Evolutionary conservation across 1,140 invertebrate species (phyloP), one percentile per base, ranked within the genome.

Genomic region (Drosophila nikananu): DNA sequence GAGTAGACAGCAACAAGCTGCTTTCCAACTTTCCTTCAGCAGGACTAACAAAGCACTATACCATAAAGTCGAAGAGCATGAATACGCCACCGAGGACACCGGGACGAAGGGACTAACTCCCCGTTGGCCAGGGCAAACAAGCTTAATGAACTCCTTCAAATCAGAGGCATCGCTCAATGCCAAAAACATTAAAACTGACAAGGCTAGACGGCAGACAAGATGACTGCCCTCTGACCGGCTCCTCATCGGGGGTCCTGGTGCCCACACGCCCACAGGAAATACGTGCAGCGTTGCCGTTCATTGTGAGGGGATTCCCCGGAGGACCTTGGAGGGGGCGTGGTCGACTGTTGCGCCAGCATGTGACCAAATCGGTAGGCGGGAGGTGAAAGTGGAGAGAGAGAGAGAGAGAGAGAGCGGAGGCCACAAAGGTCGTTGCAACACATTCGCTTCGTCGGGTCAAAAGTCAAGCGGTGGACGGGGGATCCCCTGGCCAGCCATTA

Each of bases 131-230:
- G 66, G 66, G 62, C 58, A 66, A 86, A 87, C 83, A 63, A 87
- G 72, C 83, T 87, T 87, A 87, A 87, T 87, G 83, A 87, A 87
- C 84, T 89, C 80, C 83, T 87, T 89, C 76, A 83, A 87, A 87
- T 87, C 83, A 87, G 64, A 77, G 83, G 49, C 84, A 87, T 87
- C 83, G 77, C 83, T 87, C 80, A 87, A 89, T 87, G 80, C 80
- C 80, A 87, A 63, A 80, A 78, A 87, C 84, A 89, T 87, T 87
- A 81, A 89, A 83, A 89, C 83, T 83, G 80, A 89, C 77, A 87
- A 52, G 59, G 57, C 65, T 70, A 61, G 59, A 58, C 48, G 57
- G 61, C 25, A 71, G 59, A 46, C 51, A 52, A 37, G 30, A 48
- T 41, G 42, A 49, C 39, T 49, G 59, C 37, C 30, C 42, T 41